A percentile compares a stretch with the other conserved stretches of the same genome.
Conservation (phyloP, 2,797 vertebrate genomes). For the Synaphobranchus kaupii region DNA sequence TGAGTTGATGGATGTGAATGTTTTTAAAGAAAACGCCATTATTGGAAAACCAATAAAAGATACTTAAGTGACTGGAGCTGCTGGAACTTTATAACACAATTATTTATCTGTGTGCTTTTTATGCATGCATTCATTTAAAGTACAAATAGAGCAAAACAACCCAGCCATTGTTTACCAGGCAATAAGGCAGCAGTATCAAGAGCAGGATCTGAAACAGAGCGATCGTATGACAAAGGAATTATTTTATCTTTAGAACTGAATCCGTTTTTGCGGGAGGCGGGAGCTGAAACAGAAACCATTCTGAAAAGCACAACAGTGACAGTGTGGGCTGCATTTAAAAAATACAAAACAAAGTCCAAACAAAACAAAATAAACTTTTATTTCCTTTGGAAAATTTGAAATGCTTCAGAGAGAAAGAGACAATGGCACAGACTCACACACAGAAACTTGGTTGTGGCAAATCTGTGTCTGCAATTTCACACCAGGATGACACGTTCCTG, state of each 20-base stretch:
- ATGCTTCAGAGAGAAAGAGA: background rate
- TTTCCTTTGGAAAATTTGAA: background rate
- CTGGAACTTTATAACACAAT: too few relatives aligned
- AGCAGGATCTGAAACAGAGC: background rate
- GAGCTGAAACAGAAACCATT: background rate
- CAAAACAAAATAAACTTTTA: background rate
- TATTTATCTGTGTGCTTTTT: background rate
- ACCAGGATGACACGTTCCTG: background rate
- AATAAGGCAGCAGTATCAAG: background rate
- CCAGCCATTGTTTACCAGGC: background rate
- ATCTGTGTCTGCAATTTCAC: background rate
- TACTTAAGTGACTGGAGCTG: too few relatives aligned
- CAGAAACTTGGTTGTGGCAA: background rate
- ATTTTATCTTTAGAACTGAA: background rate
- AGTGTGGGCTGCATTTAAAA: background rate
- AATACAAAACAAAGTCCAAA: background rate
- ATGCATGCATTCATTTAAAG: background rate
- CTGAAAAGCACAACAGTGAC: background rate
- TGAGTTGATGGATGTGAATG: too few relatives aligned
- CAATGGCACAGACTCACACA: background rate
- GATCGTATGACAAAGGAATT: background rate
- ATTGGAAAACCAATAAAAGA: too few relatives aligned
- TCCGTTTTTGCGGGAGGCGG: background rate
- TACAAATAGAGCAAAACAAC: background rate
- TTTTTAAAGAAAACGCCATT: too few relatives aligned